Conservation (phyloP, 2,113 vertebrate genomes). For the Dicerorhinus sumatrensis region DNA sequence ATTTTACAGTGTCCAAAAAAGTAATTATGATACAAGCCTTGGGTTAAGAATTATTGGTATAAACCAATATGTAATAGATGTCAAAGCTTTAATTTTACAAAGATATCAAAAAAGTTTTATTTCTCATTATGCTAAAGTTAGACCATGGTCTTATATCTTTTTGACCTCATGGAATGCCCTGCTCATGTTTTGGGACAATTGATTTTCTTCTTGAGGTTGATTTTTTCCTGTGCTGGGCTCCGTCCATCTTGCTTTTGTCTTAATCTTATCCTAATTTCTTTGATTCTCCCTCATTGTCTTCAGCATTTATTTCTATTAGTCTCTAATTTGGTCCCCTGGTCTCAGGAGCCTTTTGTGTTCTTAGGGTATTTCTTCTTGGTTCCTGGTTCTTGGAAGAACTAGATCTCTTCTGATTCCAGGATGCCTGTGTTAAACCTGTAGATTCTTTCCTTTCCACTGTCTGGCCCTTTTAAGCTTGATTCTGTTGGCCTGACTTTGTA, state of each 20-base stretch:
- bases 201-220: slow-evolving; percentile 44
- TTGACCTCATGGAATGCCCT: neutral
- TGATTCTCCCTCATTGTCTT: neutral
- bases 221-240: neutral
- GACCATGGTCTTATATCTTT: neutral
- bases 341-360: neutral
- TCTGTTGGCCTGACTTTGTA: slow-evolving; percentile 31
- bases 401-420: slow-evolving; percentile 31
- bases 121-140: slow-evolving; percentile 41
- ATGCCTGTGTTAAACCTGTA: neutral
- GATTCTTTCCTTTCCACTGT: slow-evolving; percentile 8
- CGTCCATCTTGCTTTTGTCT: slow-evolving; percentile 12
- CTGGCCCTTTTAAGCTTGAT: slow-evolving; percentile 7
- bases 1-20: neutral
- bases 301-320: slow-evolving; percentile 25
- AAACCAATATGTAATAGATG: slow-evolving; percentile 8
- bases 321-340: slow-evolving; percentile 16
- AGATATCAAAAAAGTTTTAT: slow-evolving; percentile 22
- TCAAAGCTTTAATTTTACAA: slow-evolving; percentile 47
- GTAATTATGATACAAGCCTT: neutral
- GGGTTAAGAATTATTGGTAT: slow-evolving; percentile 36
- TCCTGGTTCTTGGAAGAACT: slow-evolving; percentile 17
- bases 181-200: neutral
- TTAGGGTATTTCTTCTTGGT: slow-evolving; percentile 22
- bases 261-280: slow-evolving; percentile 7